A percentile compares a stretch with the other conserved stretches of the same genome.
Conservation (phyloP, 92 coral and sea anemone genomes). For the Virgularia gustaviana region DNA sequence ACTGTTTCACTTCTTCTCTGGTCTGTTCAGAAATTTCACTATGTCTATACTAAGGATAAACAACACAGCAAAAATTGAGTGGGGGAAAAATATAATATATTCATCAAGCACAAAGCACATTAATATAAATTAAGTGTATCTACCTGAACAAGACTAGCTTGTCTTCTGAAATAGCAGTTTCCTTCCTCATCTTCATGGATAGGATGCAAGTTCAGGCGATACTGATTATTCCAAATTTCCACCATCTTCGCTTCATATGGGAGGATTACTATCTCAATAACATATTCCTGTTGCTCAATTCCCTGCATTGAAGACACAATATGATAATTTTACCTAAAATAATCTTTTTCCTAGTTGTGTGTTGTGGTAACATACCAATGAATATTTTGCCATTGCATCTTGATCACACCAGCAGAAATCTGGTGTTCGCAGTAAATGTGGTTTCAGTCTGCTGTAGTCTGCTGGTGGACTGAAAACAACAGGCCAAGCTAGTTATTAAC, state of each 20-base stretch:
- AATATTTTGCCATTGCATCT: slow-evolving; percentile 55
- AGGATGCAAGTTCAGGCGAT: slow-evolving; percentile 63
- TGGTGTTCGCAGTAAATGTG: slow-evolving; percentile 81
- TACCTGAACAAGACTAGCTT: slow-evolving; percentile 85
- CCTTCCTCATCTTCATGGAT: slow-evolving; percentile 89
- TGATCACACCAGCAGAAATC: slow-evolving; percentile 92
- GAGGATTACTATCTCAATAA: slow-evolving; percentile 71
- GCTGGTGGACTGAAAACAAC: slow-evolving; percentile 19
- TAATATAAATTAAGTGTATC: background rate
- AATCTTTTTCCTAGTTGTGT: background rate
- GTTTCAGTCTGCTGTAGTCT: slow-evolving; percentile 61
- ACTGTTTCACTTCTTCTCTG: slow-evolving; percentile 18
- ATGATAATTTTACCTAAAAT: background rate
- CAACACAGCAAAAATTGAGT: background rate
- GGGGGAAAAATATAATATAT: too few relatives aligned
- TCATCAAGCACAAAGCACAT: background rate
- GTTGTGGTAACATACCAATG: slow-evolving; percentile 44
- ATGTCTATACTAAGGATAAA: slow-evolving; percentile 15
- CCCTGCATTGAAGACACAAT: slow-evolving; percentile 50
- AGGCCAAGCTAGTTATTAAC: too few relatives aligned
- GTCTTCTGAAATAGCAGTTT: slow-evolving; percentile 76
- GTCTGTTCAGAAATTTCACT: slow-evolving; percentile 24
- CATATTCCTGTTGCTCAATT: slow-evolving; percentile 45
- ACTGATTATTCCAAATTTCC: slow-evolving; percentile 33
- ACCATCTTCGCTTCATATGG: slow-evolving; percentile 55